Conservation (phyloP, 1,140 invertebrate species). For the Platyscapa corneri region DNA sequence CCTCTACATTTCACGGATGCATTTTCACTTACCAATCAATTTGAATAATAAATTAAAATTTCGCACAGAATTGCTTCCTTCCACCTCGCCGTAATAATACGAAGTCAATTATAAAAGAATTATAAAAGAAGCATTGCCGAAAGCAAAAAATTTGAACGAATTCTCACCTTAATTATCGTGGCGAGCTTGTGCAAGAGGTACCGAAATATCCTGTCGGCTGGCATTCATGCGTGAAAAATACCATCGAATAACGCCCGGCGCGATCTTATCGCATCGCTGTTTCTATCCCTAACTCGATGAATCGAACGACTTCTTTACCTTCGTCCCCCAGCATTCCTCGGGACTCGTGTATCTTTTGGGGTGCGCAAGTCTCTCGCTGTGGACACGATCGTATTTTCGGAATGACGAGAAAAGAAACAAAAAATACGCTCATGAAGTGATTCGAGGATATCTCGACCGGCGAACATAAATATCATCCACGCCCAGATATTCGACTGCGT, state of each 20-base stretch:
- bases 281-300: constrained; percentile 43
- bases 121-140: neutral
- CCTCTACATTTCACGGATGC: no score
- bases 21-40: no score
- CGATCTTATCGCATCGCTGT: constrained; percentile 33
- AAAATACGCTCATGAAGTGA: constrained; percentile 20
- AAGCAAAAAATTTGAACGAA: constrained; percentile 7
- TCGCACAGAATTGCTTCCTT: neutral
- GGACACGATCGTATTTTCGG: constrained; percentile 27
- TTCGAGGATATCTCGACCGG: constrained; percentile 32
- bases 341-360: neutral
- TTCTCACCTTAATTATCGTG: constrained; percentile 45
- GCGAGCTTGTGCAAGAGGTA: neutral
- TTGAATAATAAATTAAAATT: neutral
- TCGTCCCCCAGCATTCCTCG: neutral
- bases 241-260: constrained; percentile 7
- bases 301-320: constrained; percentile 28
- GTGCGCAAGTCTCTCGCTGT: neutral
- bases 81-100: neutral
- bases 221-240: neutral
- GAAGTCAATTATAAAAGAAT: constrained; percentile 20
- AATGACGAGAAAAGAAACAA: constrained; percentile 19
- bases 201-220: constrained; percentile 2
- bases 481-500: constrained; percentile 47
- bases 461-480: constrained; percentile 60